These are phyloP conservation scores for Drosophila lowei DNA, from an alignment of 1,140 invertebrate species.

Conservation along the genomic window DNA sequence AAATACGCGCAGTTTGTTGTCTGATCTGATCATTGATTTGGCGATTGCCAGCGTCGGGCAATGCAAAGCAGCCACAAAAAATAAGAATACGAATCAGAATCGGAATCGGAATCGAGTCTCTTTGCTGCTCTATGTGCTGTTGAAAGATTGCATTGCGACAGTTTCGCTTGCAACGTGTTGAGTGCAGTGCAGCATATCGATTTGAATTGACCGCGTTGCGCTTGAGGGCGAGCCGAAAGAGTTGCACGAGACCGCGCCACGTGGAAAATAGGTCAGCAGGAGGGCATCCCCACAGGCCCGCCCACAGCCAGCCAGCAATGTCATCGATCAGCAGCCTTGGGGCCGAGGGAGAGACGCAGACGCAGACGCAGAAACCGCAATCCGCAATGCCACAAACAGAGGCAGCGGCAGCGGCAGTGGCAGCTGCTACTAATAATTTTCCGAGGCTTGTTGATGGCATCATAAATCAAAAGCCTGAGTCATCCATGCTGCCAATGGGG, in stretches of 20 bases:
- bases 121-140: conserved; percentile 37
- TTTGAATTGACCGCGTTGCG: too few relatives aligned
- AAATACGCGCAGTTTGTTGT: conserved; percentile 19
- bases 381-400: conserved; percentile 28
- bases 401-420: conserved; percentile 15
- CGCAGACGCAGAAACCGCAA: conserved; percentile 4
- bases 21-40: conserved; percentile 63
- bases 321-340: conserved; percentile 7
- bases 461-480: conserved; percentile 54
- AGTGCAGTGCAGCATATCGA: conserved; percentile 60
- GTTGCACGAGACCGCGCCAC: conserved; percentile 3
- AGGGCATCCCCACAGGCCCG: conserved; percentile 35
- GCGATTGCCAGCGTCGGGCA: conserved; percentile 13
- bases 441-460: conserved; percentile 27
- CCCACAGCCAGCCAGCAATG: conserved; percentile 18
- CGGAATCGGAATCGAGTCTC: conserved; percentile 4
- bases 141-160: conserved; percentile 58
- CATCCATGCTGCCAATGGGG: conserved; percentile 47
- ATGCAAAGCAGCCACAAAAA: conserved; percentile 29
- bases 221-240: conserved; percentile 25
- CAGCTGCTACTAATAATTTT: conserved; percentile 62
- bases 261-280: conserved; percentile 66
- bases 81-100: neutral
- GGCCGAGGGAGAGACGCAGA: conserved; percentile 7
- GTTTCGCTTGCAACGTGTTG: conserved; percentile 70